Percentiles rank a stretch among this genome's conserved stretches.
These are phyloP conservation scores for Drosophila robusta DNA, from an alignment of 2,888 invertebrate species.

Conservation along the genomic window DNA sequence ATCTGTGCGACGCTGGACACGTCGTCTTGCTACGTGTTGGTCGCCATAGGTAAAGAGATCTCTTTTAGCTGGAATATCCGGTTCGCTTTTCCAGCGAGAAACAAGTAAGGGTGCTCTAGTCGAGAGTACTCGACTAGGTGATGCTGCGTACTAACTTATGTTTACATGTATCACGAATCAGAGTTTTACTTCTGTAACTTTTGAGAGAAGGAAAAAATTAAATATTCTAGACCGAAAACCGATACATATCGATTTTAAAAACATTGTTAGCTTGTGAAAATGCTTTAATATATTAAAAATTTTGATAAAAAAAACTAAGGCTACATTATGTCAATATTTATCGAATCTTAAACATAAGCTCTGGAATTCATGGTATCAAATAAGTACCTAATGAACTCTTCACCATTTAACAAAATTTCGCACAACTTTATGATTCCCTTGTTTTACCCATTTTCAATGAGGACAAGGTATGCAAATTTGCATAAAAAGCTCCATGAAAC, in stretches of 20 bases:
- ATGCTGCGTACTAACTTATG: not conserved
- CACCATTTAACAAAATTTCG: not conserved
- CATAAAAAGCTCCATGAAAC: slow-evolving; percentile 33
- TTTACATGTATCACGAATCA: no score
- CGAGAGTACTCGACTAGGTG: not conserved
- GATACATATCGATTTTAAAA: not conserved
- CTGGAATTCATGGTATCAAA: no score
- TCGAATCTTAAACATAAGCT: no score
- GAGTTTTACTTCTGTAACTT: no score
- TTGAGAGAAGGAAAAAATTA: no score
- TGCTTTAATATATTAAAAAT: no score
- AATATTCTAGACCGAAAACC: no score
- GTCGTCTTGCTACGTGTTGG: slow-evolving; percentile 39
- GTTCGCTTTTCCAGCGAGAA: slow-evolving; percentile 39
- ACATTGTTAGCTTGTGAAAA: no score
- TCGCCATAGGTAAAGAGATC: slow-evolving; percentile 22
- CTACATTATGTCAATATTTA: no score
- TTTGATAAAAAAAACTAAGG: no score
- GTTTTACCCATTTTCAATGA: not conserved
- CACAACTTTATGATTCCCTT: not conserved
- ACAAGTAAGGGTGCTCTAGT: not conserved
- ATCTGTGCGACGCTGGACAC: slow-evolving; percentile 41
- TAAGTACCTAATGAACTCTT: no score
- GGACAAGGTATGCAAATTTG: slow-evolving; percentile 22
- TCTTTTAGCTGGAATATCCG: slow-evolving; percentile 55